These are phyloP conservation scores for Callipepla californica DNA, from an alignment of 2,113 vertebrate genomes.

Conservation along the genomic window DNA sequence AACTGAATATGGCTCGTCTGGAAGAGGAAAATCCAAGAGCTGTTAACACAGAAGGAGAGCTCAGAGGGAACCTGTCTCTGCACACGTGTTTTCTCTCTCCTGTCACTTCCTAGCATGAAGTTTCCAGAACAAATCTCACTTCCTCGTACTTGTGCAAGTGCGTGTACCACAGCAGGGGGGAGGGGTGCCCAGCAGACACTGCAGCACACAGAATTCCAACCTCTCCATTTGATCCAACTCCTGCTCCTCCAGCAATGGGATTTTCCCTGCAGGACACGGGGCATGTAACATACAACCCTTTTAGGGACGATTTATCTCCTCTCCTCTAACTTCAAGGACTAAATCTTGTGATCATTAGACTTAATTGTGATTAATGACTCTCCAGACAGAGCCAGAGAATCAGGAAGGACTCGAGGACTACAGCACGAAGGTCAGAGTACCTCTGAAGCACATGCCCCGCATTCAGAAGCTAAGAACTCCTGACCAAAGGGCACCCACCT, in stretches of 20 bases:
- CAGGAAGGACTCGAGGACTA: neutral
- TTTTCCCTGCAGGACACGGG: fast-evolving
- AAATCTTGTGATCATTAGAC: fast-evolving
- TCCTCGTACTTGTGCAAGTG: fast-evolving
- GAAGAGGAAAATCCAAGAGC: conserved; percentile 42
- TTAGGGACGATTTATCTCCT: neutral
- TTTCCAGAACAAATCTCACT: neutral
- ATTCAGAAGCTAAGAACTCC: fast-evolving
- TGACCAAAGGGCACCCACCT: neutral
- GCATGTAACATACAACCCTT: fast-evolving
- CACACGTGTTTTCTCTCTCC: neutral
- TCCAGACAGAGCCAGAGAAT: neutral
- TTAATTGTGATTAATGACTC: neutral
- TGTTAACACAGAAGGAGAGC: neutral
- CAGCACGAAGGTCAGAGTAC: fast-evolving
- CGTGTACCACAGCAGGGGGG: fast-evolving
- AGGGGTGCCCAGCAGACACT: fast-evolving
- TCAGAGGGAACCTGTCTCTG: fast-evolving
- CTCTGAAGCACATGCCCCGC: fast-evolving
- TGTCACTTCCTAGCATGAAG: neutral
- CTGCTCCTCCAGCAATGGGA: neutral
- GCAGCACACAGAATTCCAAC: neutral
- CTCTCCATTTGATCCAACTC: neutral
- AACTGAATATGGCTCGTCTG: conserved; percentile 91
- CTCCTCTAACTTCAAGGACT: neutral